Evolutionary conservation across 2,113 vertebrate genomes (phyloP), one percentile per base, ranked within the genome.

Genomic region (Cephalopterus ornatus): DNA sequence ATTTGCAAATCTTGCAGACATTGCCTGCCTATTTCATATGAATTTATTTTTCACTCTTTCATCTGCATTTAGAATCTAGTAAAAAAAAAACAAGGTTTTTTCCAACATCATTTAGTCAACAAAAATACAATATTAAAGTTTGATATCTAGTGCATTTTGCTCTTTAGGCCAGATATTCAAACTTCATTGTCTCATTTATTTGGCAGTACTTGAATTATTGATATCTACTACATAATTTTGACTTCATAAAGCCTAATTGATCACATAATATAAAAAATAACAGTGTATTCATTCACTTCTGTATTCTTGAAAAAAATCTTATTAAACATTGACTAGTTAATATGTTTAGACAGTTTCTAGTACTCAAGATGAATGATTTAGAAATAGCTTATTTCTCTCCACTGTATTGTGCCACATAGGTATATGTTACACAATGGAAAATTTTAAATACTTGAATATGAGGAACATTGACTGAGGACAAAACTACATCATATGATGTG

Each of bases 11-110:
- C 37, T 91, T 9, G 6, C 15, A 76, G 58, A 61, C 65, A 46
- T 11, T 63, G 5, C 16, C 14, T 78, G 5, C 8, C 4, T 63
- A 4, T 1, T 70, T 72, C 35, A 42, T 53, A 72, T 26, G 11
- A 87, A 72, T 81, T 81, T 26, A 61, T 75, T 71, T 87, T 88
- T 81, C 91, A 95, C 49, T 68, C 61, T 91, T 93, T 87, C 58
- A n/a, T 7, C 22, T 65, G 5, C 15, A 27, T 32, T 72, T 56
- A 47, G 8, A 77, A 14, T 68, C 18, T 20, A 55, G 21, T 27
- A 71, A 55, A 39, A 39, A 55, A 62, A 68, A 63, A n/a, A 4
- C 5, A 21, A 9, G 1, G 7, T 56, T 70, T 73, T 56, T 8
- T 3, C 3, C 20, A 10, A 19, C 17, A 3, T 53, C 11, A 77